Evolutionary conservation across 2,888 invertebrate species (phyloP).

Genomic region (Drosophila greeni): DNA sequence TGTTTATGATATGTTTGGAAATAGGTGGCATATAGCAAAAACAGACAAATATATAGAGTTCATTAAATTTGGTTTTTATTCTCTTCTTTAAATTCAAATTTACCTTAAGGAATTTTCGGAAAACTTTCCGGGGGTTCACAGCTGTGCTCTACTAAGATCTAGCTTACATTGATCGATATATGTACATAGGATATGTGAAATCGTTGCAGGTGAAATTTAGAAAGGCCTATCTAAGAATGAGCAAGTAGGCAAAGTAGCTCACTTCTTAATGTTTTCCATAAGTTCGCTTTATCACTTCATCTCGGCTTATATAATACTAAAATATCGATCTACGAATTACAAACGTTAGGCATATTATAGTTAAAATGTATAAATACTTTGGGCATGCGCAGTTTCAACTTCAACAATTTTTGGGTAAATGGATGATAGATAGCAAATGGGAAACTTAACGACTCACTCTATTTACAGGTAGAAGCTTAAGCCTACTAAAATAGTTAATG

Average conservation of each 20-base stretch:
- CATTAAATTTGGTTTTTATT: slow-evolving; percentile 13
- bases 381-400: slow-evolving; percentile 61
- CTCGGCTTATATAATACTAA: slow-evolving; percentile 32
- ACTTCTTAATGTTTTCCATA: slow-evolving; percentile 7
- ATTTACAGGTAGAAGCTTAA: slow-evolving; percentile 45
- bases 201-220: slow-evolving; percentile 18
- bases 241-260: slow-evolving; percentile 6
- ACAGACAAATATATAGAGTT: neutral
- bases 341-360: slow-evolving; percentile 24
- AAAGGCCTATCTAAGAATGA: slow-evolving; percentile 18
- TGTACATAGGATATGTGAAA: slow-evolving; percentile 34
- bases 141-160: slow-evolving; percentile 20
- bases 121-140: slow-evolving; percentile 39
- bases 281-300: slow-evolving; percentile 59
- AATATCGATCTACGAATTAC: slow-evolving; percentile 42
- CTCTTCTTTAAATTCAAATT: slow-evolving; percentile 27
- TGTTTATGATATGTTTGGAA: slow-evolving; percentile 29
- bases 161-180: slow-evolving; percentile 20
- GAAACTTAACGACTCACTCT: slow-evolving; percentile 20
- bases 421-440: slow-evolving; percentile 13
- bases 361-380: slow-evolving; percentile 62
- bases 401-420: slow-evolving; percentile 35
- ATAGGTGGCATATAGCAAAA: neutral
- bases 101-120: slow-evolving; percentile 39
- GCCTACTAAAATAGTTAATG: slow-evolving; percentile 59